Evolutionary conservation across 1,140 invertebrate genomes (phyloP).

Genomic region (Anoplophora glabripennis): DNA sequence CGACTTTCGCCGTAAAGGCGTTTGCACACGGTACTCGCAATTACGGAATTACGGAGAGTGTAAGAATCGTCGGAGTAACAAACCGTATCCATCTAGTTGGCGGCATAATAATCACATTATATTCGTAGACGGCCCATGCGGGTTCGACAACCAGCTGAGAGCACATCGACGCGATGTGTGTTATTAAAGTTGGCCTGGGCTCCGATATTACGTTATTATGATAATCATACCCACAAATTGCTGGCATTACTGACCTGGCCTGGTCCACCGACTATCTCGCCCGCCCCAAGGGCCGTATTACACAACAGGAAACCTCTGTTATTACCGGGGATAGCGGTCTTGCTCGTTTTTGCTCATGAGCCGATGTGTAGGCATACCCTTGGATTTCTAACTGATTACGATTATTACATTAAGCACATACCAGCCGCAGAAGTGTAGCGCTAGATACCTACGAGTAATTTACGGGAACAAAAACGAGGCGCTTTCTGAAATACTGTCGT

Average conservation of each 20-base stretch:
- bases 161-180: slow-evolving; percentile 9
- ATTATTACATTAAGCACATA: no score
- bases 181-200: slow-evolving; percentile 28
- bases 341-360: background rate
- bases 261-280: slow-evolving; percentile 14
- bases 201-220: slow-evolving; percentile 33
- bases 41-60: no score
- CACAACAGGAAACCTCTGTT: slow-evolving; percentile 19
- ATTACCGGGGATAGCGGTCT: background rate
- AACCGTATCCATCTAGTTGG: background rate
- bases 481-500: no score
- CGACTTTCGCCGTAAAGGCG: no score
- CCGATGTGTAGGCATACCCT: background rate
- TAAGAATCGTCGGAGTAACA: no score
- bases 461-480: no score
- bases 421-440: no score
- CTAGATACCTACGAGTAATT: no score
- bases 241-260: slow-evolving; percentile 27
- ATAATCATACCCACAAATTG: slow-evolving; percentile 32
- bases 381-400: no score
- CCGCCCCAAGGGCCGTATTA: slow-evolving; percentile 15
- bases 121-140: slow-evolving; percentile 3
- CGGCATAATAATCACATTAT: slow-evolving; percentile 7
- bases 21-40: no score
- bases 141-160: slow-evolving; percentile 20